Evolutionary conservation across 2,797 vertebrate genomes (phyloP).

Genomic region (Anguilla megastoma): DNA sequence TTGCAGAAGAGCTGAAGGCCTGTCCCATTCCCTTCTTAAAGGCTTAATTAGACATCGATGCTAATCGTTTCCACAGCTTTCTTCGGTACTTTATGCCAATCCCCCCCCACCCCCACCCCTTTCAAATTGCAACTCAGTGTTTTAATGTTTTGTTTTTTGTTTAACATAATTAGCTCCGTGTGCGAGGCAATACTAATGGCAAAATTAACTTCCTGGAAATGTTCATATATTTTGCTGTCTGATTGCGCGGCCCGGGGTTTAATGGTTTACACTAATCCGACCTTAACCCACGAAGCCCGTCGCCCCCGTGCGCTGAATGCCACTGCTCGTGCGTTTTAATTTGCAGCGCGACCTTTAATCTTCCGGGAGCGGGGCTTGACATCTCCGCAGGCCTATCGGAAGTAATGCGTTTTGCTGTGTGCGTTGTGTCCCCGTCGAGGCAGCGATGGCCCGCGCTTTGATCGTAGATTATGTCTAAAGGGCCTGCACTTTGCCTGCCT

Average conservation of each 20-base stretch:
- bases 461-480: slow-evolving; percentile 56
- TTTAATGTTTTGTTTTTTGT: slow-evolving; percentile 42
- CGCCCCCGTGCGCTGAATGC: slow-evolving; percentile 38
- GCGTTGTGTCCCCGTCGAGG: slow-evolving; percentile 46
- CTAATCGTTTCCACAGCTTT: neutral
- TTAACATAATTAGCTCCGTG: slow-evolving; percentile 52
- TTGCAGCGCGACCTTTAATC: slow-evolving; percentile 64
- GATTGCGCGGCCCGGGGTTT: slow-evolving; percentile 51
- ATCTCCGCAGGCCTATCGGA: slow-evolving; percentile 56
- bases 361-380: slow-evolving; percentile 56
- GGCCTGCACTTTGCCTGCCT: slow-evolving; percentile 47
- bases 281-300: slow-evolving; percentile 53
- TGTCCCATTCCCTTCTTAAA: neutral
- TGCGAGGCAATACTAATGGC: slow-evolving; percentile 48
- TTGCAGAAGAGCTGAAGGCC: neutral
- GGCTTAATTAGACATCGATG: neutral
- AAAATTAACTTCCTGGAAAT: slow-evolving; percentile 44
- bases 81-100: neutral
- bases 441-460: slow-evolving; percentile 51
- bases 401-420: slow-evolving; percentile 50
- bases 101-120: neutral
- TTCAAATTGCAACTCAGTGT: slow-evolving; percentile 41
- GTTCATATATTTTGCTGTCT: slow-evolving; percentile 47
- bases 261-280: slow-evolving; percentile 55
- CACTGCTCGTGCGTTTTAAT: slow-evolving; percentile 53